Conservation (phyloP, 2,113 vertebrate genomes). For the Caranx ignobilis region DNA sequence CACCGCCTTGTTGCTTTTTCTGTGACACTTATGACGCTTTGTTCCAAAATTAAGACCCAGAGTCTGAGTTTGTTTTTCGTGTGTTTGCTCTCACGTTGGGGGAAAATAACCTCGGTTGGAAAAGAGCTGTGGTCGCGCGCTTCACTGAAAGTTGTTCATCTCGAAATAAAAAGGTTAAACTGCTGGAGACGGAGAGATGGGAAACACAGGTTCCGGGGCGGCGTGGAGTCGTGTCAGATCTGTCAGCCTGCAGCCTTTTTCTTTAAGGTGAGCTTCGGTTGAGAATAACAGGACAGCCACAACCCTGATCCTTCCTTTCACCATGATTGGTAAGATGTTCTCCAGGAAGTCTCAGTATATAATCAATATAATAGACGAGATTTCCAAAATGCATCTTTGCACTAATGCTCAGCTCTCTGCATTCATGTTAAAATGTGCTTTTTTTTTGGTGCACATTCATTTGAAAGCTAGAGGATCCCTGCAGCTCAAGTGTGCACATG, state of each 20-base stretch:
- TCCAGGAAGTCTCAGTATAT: neutral
- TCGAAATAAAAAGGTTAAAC: conserved; percentile 47
- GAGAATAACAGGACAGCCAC: neutral
- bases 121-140: conserved; percentile 59
- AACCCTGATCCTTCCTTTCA: neutral
- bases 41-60: conserved; percentile 54
- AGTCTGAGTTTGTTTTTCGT: conserved; percentile 30
- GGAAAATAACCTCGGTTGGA: conserved; percentile 53
- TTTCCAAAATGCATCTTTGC: neutral
- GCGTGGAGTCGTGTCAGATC: conserved; percentile 49
- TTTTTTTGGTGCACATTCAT: neutral
- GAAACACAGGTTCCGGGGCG: conserved; percentile 62
- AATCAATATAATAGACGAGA: neutral
- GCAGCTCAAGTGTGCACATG: neutral
- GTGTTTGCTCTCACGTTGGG: conserved; percentile 32
- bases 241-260: conserved; percentile 13
- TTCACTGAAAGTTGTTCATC: conserved; percentile 52
- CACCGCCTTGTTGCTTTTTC: conserved; percentile 41
- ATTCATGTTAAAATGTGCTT: neutral
- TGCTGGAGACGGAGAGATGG: conserved; percentile 32
- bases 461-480: neutral
- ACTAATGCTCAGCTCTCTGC: neutral
- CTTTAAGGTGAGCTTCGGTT: conserved; percentile 1
- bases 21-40: conserved; percentile 50
- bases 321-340: neutral